Evolutionary conservation across 2,113 vertebrate species (phyloP).

Genomic region (Crotalus viridis): DNA sequence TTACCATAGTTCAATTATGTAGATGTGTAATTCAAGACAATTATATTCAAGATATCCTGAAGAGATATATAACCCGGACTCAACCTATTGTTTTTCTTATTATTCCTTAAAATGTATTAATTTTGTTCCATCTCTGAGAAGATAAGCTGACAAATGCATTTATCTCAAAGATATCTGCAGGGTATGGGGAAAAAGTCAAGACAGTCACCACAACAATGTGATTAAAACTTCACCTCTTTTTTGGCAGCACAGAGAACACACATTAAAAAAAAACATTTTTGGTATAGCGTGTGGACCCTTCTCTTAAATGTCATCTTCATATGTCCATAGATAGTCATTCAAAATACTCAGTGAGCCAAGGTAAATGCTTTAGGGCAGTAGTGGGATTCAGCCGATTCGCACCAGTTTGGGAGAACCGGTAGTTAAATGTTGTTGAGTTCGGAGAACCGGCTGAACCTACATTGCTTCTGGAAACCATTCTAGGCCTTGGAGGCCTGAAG

Average conservation of each 20-base stretch:
- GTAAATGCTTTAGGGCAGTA: background rate
- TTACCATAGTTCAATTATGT: too few relatives aligned
- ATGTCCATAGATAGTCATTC: background rate
- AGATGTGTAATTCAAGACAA: too few relatives aligned
- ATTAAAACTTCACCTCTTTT: background rate
- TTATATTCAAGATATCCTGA: too few relatives aligned
- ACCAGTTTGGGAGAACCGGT: too few relatives aligned
- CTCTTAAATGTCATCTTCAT: background rate
- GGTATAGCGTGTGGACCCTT: background rate
- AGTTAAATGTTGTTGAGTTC: too few relatives aligned
- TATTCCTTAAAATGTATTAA: background rate
- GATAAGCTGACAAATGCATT: conserved; percentile 4
- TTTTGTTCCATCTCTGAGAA: background rate
- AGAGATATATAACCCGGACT: too few relatives aligned
- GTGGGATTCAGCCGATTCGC: too few relatives aligned
- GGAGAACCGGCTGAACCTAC: too few relatives aligned
- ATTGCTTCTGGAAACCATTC: too few relatives aligned
- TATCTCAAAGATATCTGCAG: background rate
- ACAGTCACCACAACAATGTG: background rate
- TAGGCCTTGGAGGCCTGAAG: too few relatives aligned
- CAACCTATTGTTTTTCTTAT: too few relatives aligned
- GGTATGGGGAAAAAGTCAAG: background rate
- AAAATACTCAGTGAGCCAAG: background rate
- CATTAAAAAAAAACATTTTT: too few relatives aligned
- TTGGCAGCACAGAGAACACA: background rate